Base-by-base conservation (phyloP, 2,888 invertebrate species). In the Ophioninae sp. region DNA sequence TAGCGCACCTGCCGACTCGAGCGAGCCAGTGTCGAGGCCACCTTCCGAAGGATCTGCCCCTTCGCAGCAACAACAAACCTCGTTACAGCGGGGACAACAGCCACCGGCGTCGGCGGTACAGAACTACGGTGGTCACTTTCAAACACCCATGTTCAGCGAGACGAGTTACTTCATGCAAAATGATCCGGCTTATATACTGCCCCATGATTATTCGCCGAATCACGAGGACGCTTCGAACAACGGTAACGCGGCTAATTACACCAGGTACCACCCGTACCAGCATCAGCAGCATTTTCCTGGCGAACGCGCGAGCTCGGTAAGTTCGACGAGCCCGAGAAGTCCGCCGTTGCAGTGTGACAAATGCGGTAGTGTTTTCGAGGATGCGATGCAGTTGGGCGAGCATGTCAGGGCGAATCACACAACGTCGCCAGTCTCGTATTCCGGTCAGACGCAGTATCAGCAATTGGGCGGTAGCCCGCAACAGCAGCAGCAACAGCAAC, bases 301-400 rank as follows among this genome's bases (percentile, higher is more conserved):
- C 78, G 90, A 91, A 68, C 87, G 89, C 0, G 85, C 89, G 17
- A 95, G 88, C 82, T 91, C 92, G 17, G 91, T 90, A 67, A 91
- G 91, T 95, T 89, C 96, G 17, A 95, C 96, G 56, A 96, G 96
- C 62, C 96, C 96, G 17, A 95, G 96, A 0, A 96, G 95, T 83
- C 91, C 93, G 21, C 88, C 91, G 10, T 95, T 96, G 90, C 96
- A 97, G 92, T 97, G 97, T 93, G 97, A 97, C 91, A 97, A 97
- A 92, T 97, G 97, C 90, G 97, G 97, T 81, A 95, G 95, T 85
- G 95, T 97, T 78, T 97, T 96, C 90, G 96, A 96, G 90, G 96
- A 96, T 62, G 96, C 96, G 67, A 94, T 95, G 68, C 96, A 96
- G 89, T 93, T 97, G 73, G 95, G 95, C 85, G 97, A 97, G 88